phyloP scores from a whole-genome alignment of 2,113 vertebrate species.

The Atrichornis clamosus region DNA sequence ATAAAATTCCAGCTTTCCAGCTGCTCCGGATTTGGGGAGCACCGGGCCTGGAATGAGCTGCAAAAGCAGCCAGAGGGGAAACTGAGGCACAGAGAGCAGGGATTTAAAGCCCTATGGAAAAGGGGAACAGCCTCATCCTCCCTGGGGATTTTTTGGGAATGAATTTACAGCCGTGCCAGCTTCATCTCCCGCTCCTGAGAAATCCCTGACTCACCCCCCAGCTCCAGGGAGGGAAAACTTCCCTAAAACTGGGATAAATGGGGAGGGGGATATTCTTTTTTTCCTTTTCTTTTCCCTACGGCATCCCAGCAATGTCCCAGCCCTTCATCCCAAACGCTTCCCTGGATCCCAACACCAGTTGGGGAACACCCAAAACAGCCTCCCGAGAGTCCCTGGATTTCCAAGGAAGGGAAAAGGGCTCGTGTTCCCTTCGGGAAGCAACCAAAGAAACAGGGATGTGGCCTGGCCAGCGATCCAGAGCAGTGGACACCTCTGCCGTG shows the following conservation, averaged over 20 bases:
- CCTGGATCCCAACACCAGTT: not conserved
- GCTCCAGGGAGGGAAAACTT: not conserved
- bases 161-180: not conserved
- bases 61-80: not conserved
- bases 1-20: too few species aligned
- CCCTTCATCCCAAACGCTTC: not conserved
- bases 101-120: not conserved
- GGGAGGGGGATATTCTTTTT: not conserved
- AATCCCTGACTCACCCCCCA: not conserved
- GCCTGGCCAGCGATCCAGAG: not conserved
- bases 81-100: not conserved
- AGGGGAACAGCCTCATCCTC: not conserved
- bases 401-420: not conserved
- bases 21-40: rapidly evolving
- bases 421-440: not conserved
- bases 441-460: not conserved
- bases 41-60: rapidly evolving
- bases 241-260: not conserved
- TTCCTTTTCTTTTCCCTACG: not conserved
- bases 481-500: rapidly evolving
- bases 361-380: not conserved
- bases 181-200: not conserved
- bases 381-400: rapidly evolving
- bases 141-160: not conserved
- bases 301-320: not conserved